phyloP scores from a whole-genome alignment of 2,888 invertebrate genomes.

The Pachliopta kotzebuea region DNA sequence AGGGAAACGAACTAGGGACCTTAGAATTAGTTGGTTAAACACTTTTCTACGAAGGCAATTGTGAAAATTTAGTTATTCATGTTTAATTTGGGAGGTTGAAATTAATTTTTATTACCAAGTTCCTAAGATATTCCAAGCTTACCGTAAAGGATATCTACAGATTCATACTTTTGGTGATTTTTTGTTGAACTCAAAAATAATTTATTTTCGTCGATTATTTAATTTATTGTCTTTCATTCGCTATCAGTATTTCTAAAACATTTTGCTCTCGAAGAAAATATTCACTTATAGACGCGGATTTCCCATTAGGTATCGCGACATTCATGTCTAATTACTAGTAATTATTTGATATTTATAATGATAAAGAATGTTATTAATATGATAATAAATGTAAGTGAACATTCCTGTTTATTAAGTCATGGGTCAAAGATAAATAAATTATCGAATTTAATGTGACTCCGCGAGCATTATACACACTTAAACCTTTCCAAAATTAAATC shows the following conservation, averaged over 20 bases:
- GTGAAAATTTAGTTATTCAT: no score
- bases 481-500: slow-evolving; percentile 8
- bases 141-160: no score
- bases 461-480: slow-evolving; percentile 6
- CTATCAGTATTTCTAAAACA: background rate
- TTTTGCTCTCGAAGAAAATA: background rate
- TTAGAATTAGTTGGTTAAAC: no score
- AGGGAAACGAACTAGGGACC: no score
- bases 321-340: background rate
- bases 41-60: no score
- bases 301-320: background rate
- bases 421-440: slow-evolving; percentile 24
- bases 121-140: no score
- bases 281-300: slow-evolving; percentile 2
- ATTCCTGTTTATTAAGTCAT: slow-evolving; percentile 19
- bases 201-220: no score
- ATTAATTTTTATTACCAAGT: no score
- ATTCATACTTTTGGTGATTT: no score
- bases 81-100: no score
- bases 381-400: slow-evolving; percentile 20
- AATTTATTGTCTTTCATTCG: background rate
- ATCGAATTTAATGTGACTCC: slow-evolving; percentile 11
- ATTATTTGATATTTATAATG: slow-evolving; percentile 12
- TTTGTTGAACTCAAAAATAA: no score
- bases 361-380: slow-evolving; percentile 12